phyloP scores from a whole-genome alignment of 2,113 vertebrate species.

The Geococcyx californianus region DNA sequence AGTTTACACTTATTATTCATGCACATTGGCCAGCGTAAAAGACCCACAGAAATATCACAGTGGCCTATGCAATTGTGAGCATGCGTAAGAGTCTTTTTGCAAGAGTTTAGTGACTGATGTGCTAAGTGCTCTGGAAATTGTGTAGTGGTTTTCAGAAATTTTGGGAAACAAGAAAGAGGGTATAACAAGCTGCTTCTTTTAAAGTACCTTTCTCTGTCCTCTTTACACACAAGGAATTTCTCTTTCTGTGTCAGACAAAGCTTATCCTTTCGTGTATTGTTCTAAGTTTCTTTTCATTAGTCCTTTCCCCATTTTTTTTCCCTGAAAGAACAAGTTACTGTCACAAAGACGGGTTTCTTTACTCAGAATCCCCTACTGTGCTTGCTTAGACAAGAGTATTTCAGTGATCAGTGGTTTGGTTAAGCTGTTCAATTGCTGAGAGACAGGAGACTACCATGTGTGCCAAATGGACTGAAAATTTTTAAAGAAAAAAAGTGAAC shows the following conservation, averaged over 20 bases:
- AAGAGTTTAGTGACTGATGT: not conserved
- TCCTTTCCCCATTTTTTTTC: not conserved
- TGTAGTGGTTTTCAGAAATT: not conserved
- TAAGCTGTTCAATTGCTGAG: not conserved
- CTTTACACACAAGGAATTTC: not conserved
- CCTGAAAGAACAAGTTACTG: not conserved
- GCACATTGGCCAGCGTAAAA: not conserved
- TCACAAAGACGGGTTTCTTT: not conserved
- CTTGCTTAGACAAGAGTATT: not conserved
- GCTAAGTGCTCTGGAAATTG: not conserved
- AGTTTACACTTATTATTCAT: not conserved
- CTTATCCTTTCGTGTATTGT: not conserved
- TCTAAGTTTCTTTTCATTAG: not conserved
- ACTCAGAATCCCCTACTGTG: not conserved
- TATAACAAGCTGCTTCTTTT: not conserved
- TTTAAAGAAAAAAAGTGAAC: not conserved
- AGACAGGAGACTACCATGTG: not conserved
- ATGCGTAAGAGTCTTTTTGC: not conserved
- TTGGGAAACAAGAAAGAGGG: not conserved
- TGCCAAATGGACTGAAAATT: not conserved
- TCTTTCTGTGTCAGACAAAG: not conserved
- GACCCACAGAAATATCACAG: not conserved
- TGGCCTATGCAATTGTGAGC: not conserved
- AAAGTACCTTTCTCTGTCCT: not conserved
- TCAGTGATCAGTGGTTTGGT: not conserved